Percentiles rank a stretch among this genome's conserved stretches.
phyloP scores from a whole-genome alignment of 1,140 invertebrate genomes.

The Pemphigus obesinymphae region DNA sequence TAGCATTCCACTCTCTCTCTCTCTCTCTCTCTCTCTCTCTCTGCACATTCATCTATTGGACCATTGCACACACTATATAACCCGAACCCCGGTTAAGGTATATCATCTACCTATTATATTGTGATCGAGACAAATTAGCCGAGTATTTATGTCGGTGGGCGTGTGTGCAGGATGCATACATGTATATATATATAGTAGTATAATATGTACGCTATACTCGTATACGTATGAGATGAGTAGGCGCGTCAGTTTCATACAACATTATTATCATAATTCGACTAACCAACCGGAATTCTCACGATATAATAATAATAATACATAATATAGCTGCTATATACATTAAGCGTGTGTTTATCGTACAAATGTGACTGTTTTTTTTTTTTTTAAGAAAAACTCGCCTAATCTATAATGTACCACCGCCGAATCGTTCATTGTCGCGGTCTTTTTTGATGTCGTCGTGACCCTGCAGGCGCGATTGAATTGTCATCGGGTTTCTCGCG shows the following conservation, averaged over 20 bases:
- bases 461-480: not conserved
- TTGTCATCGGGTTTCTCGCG: slow-evolving; percentile 12
- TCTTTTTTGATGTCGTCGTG: not conserved
- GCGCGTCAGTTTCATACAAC: not conserved
- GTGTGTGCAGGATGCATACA: not conserved
- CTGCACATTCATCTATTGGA: not conserved
- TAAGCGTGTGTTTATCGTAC: not conserved
- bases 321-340: not conserved
- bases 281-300: slow-evolving; percentile 11
- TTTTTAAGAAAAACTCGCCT: not conserved
- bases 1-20: too few species aligned
- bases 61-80: not conserved
- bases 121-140: slow-evolving; percentile 3
- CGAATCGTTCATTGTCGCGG: not conserved
- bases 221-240: not conserved
- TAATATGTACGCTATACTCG: not conserved
- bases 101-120: not conserved
- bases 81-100: not conserved
- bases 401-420: too few species aligned
- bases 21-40: too few species aligned
- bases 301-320: not conserved
- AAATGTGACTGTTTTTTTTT: not conserved
- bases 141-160: slow-evolving; percentile 16
- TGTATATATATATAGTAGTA: too few species aligned
- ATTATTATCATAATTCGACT: not conserved